Evolutionary conservation across 1,140 invertebrate genomes (phyloP), one percentile per base, ranked within the genome.

Genomic region (Laupala kohalensis): DNA sequence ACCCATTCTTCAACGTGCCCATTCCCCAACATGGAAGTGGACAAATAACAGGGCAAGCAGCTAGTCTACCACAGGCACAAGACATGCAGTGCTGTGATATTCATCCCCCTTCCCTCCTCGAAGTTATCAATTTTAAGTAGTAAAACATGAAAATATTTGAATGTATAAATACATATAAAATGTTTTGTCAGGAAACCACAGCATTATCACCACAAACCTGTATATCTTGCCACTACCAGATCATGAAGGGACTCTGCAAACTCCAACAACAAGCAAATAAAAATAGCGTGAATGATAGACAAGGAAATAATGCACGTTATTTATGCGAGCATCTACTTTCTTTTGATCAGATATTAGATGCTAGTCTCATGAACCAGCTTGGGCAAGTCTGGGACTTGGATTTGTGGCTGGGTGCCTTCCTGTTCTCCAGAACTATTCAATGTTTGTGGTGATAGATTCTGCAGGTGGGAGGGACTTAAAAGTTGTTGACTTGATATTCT

Each of bases 281-380:
- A 68, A 29, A 23, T 24, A 29, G 67, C 27, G 28, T 29, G 67
- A 27, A 29, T 9, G 67, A 29, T 68, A 68, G 67, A 30, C 67
- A 27, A 68, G 3, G 26, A 68, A 30, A 68, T 37, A 29, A 68
- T 29, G 29, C 25, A 68, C n/a, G 29, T 4, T 68, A 27, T 68
- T 29, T 68, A 19, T 29, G 67, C n/a, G 28, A 68, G 67, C 67
- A 68, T 27, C 67, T 68, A 68, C 67, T 12, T 68, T 37, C 29
- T n/a, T 68, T 27, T 29, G 29, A 68, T 68, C 4, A 68, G 67
- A 68, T 19, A 66, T 84, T 86, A 90, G 76, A 90, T 89, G 80
- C 87, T 88, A 74, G 87, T 89, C 78, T 89, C 88, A 82, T 89
- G 87, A 77, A 88, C 86, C 77, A 87, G 84, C 81, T 87, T 88